A percentile compares a stretch with the other conserved stretches of the same genome.
Evolutionary conservation across 2,113 vertebrate genomes (phyloP).

Genomic region (rat (Rattus norvegicus)): GRCr8 NC_086022.1:71589501-71590000

Average conservation of each 20-base stretch:
- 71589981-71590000: not conserved
- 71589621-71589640: not conserved
- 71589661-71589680: not conserved
- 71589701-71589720: not conserved
- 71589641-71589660: not conserved
- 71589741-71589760: not conserved
- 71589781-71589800: not conserved
- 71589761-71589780: not conserved
- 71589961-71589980: not conserved
- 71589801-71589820: too few relatives aligned
- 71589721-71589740: not conserved
- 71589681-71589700: not conserved
- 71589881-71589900: not conserved
- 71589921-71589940: not conserved
- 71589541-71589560: not conserved
- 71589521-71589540: too few relatives aligned
- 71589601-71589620: not conserved
- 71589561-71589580: not conserved
- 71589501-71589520: too few relatives aligned
- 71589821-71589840: not conserved
- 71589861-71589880: not conserved
- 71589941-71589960: not conserved
- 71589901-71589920: not conserved
- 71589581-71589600: not conserved
- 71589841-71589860: not conserved